A percentile compares a stretch with the other conserved stretches of the same genome.
phyloP scores from a whole-genome alignment of 2,113 vertebrate species.

The Indicator maculatus region DNA sequence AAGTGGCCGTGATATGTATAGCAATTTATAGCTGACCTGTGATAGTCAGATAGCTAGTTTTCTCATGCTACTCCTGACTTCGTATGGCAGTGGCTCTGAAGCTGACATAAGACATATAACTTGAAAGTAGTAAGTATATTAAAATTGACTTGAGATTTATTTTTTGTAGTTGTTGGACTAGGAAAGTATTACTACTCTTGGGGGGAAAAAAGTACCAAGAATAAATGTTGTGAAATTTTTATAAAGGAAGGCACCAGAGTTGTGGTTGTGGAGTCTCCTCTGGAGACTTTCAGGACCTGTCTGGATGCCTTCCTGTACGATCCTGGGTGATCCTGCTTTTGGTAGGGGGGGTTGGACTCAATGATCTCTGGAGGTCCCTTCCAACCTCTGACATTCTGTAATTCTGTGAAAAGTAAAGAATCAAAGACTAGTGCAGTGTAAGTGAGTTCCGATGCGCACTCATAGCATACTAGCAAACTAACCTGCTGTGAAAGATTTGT shows the following conservation, averaged over 20 bases:
- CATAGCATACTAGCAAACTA: not conserved
- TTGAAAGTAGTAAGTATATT: not conserved
- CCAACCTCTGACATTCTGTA: too few species aligned
- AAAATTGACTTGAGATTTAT: not conserved
- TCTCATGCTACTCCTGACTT: not conserved
- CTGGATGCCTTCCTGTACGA: too few species aligned
- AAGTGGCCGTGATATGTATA: not conserved
- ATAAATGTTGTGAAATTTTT: not conserved
- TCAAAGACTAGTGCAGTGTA: not conserved
- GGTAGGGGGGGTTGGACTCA: too few species aligned
- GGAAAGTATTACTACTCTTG: not conserved
- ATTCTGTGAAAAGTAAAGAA: not conserved
- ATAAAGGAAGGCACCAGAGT: not conserved
- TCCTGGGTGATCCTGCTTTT: too few species aligned
- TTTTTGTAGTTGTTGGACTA: not conserved
- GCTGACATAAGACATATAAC: not conserved
- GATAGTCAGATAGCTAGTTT: not conserved
- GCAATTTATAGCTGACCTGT: not conserved
- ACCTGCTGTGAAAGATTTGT: slow-evolving; percentile 37
- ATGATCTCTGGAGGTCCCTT: too few species aligned
- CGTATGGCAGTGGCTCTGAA: not conserved
- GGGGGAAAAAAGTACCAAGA: not conserved
- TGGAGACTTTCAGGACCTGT: too few species aligned
- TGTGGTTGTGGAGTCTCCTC: too few species aligned
- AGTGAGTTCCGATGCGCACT: slow-evolving; percentile 13